Percentiles rank a stretch among this genome's conserved stretches.
Evolutionary conservation across 2,113 vertebrate genomes (phyloP).

Genomic region (Dromaius novaehollandiae): DNA sequence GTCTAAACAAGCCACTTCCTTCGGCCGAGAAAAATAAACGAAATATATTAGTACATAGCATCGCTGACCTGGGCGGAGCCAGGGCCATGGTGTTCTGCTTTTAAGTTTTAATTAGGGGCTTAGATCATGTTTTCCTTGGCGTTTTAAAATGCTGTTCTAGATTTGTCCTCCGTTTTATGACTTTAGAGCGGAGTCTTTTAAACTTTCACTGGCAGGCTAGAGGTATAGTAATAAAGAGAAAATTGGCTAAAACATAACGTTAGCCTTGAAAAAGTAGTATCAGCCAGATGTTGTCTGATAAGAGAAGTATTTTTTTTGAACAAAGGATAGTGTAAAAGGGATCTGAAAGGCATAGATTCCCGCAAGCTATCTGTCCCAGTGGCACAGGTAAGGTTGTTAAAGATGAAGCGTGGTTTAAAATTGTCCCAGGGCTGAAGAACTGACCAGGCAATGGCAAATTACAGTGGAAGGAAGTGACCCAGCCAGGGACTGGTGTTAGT

Average conservation of each 20-base stretch:
- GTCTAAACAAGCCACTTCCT: too few relatives aligned
- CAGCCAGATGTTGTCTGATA: not conserved
- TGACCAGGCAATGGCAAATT: fast-evolving
- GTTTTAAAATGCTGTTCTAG: fast-evolving
- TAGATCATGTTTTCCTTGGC: too few relatives aligned
- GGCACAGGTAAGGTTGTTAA: not conserved
- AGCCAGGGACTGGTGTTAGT: fast-evolving
- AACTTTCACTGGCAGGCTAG: too few relatives aligned
- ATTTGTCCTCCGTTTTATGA: not conserved
- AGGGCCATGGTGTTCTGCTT: fast-evolving
- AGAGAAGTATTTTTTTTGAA: not conserved
- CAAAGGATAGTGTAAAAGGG: not conserved
- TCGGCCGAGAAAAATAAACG: fast-evolving
- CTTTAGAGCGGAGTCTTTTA: too few relatives aligned
- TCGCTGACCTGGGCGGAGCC: fast-evolving
- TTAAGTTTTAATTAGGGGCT: fast-evolving
- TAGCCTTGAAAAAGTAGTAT: too few relatives aligned
- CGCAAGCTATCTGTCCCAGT: fast-evolving
- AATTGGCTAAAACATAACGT: not conserved
- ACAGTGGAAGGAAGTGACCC: fast-evolving
- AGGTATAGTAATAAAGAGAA: too few relatives aligned
- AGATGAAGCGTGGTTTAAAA: not conserved
- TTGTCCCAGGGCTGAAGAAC: not conserved
- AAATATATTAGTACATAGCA: fast-evolving
- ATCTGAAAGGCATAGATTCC: not conserved